These are phyloP conservation scores for Pentalonia nigronervosa DNA, from an alignment of 1,140 invertebrate genomes.

Conservation along the genomic window DNA sequence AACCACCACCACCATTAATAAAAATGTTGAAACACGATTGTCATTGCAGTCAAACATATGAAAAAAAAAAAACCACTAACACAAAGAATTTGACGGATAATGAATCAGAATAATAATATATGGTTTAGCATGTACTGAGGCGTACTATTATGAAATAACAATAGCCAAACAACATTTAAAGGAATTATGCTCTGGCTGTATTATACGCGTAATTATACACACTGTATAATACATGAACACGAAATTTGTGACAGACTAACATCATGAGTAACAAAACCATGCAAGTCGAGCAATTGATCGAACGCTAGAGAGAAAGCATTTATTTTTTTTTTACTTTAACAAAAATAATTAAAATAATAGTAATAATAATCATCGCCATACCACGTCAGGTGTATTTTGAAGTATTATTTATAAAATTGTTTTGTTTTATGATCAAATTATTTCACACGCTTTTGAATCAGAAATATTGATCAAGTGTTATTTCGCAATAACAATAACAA, in stretches of 20 bases:
- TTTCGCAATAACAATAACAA: background rate
- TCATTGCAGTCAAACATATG: background rate
- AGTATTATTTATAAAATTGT: background rate
- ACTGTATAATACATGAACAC: constrained; percentile 13
- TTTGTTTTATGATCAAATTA: background rate
- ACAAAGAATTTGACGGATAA: constrained; percentile 31
- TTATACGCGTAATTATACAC: constrained; percentile 1
- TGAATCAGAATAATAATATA: constrained; percentile 23
- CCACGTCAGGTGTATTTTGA: background rate
- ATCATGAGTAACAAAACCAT: background rate
- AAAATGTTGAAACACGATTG: constrained; percentile 2
- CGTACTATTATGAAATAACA: constrained; percentile 35
- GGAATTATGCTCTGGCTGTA: constrained; percentile 2
- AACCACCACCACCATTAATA: constrained; percentile 30
- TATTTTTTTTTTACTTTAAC: background rate
- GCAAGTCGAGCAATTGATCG: constrained; percentile 31
- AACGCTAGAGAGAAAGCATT: constrained; percentile 34
- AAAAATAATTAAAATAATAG: background rate
- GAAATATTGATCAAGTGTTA: background rate
- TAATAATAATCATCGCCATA: background rate
- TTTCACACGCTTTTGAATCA: constrained; percentile 26
- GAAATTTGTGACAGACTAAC: constrained; percentile 1
- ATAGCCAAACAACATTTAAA: constrained; percentile 25
- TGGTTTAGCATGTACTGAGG: constrained; percentile 26
- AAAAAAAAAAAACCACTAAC: background rate